phyloP scores from a whole-genome alignment of 2,888 invertebrate species.

The Carcina quercana region DNA sequence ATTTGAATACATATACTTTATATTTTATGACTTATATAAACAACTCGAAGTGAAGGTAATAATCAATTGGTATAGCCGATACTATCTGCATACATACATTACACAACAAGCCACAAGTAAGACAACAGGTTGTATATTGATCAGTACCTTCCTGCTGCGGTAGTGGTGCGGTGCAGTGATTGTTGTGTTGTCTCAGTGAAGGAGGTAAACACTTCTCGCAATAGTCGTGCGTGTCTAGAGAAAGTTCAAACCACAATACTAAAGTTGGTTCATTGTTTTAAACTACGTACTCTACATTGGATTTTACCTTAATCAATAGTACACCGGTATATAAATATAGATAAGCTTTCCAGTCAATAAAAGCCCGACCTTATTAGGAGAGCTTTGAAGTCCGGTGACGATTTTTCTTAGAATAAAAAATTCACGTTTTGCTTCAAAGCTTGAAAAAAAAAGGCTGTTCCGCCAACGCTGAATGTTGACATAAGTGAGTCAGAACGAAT shows the following conservation, averaged over 20 bases:
- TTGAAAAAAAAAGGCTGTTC: constrained; percentile 52
- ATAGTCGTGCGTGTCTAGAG: constrained; percentile 31
- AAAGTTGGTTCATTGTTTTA: constrained; percentile 5
- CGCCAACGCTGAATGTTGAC: constrained; percentile 61
- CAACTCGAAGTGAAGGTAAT: too few species aligned
- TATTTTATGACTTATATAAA: too few species aligned
- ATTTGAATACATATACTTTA: too few species aligned
- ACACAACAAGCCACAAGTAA: too few species aligned
- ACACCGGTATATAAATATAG: neutral
- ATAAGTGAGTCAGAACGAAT: constrained; percentile 62
- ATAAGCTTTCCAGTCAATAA: neutral
- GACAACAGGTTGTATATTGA: too few species aligned
- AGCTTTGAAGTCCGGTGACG: constrained; percentile 9
- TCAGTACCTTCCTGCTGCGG: constrained; percentile 7
- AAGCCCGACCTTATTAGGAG: constrained; percentile 18
- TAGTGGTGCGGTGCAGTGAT: constrained; percentile 26
- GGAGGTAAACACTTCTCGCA: constrained; percentile 32
- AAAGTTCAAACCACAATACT: constrained; percentile 30
- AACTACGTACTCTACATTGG: constrained; percentile 17
- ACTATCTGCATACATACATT: too few species aligned
- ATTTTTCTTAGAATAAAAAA: constrained; percentile 10
- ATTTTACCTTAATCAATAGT: neutral
- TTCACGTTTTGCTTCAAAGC: constrained; percentile 34
- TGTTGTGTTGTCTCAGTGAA: constrained; percentile 35
- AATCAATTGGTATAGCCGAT: too few species aligned